Conservation (phyloP, 2,797 vertebrate genomes). For the Lutjanus argentimaculatus region DNA sequence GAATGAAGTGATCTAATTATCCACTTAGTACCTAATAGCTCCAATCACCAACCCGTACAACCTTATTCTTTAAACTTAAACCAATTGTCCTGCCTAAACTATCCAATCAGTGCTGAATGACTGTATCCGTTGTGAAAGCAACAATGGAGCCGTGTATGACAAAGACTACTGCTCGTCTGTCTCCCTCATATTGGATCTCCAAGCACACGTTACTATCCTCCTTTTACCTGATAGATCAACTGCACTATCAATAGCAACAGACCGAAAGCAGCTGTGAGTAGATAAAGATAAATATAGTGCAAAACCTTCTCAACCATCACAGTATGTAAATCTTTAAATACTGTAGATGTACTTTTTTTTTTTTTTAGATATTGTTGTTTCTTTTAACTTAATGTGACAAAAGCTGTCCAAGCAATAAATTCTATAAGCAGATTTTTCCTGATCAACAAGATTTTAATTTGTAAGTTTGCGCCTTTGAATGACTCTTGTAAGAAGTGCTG, state of each 20-base stretch:
- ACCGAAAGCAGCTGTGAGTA: conserved; percentile 16
- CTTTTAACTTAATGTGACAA: too few relatives aligned
- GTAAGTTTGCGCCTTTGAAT: not conserved
- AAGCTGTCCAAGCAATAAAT: too few relatives aligned
- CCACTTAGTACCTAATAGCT: conserved; percentile 21
- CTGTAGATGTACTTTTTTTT: not conserved
- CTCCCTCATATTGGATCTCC: not conserved
- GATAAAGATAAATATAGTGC: not conserved
- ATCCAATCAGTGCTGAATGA: conserved; percentile 7
- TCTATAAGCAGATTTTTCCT: too few relatives aligned
- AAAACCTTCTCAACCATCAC: not conserved
- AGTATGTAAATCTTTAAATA: not conserved
- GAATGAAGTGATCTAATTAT: conserved; percentile 29
- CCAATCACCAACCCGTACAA: not conserved
- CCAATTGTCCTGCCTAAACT: not conserved
- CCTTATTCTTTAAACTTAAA: conserved; percentile 17
- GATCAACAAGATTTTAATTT: not conserved
- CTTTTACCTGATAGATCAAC: not conserved
- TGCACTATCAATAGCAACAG: not conserved
- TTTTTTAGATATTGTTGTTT: not conserved
- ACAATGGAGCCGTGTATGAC: not conserved
- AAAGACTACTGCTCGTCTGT: not conserved
- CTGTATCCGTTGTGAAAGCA: not conserved
- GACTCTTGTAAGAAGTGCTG: not conserved
- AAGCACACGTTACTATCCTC: not conserved